Evolutionary conservation across 2,797 vertebrate genomes (phyloP), one percentile per base, ranked within the genome.

Genomic region (Natrix natrix): DNA sequence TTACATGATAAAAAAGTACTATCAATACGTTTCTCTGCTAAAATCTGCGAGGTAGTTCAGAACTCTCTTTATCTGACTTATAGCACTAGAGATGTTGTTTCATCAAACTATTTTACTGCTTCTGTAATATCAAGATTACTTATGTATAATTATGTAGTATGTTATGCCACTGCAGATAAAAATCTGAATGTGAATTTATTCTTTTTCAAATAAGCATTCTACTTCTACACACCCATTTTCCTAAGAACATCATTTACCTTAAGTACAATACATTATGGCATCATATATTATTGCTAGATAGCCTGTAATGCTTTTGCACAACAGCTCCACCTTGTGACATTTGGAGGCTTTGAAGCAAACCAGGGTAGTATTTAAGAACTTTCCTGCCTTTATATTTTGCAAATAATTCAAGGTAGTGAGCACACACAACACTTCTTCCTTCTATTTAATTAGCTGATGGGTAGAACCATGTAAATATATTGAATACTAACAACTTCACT

Each of bases 401-500:
- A 69, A 69, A 69, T 69, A 69, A 69, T 69, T 69, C 66, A 66
- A n/a, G 5, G 5, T 66, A 13, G 63, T 28, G 12, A 63, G 61
- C 26, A 63, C 26, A 66, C 63, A 66, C 28, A 69, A 66, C 28
- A 69, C 28, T 32, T n/a, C 13, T 66, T n/a, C 63, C 13, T 69
- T 69, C 63, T 16, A 69, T 16, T n/a, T 26, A 54, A 57, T 90
- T 74, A 52, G 32, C 61, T 63, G 91, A 92, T 69, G n/a, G 24
- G 92, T 74, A 91, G 63, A 92, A 90, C 66, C 87, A 90, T 11
- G 87, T 92, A 90, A 54, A 92, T 63, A 54, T 61, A 74, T 54
- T 92, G 60, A n/a, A 92, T 55, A 66, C 92, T 93, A 43, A 90
- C 56, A 48, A 86, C 74, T 54, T 91, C 16, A 32, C 7, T 37